Conservation (phyloP, 1,140 invertebrate genomes). For the Phthorimaea operculella region DNA sequence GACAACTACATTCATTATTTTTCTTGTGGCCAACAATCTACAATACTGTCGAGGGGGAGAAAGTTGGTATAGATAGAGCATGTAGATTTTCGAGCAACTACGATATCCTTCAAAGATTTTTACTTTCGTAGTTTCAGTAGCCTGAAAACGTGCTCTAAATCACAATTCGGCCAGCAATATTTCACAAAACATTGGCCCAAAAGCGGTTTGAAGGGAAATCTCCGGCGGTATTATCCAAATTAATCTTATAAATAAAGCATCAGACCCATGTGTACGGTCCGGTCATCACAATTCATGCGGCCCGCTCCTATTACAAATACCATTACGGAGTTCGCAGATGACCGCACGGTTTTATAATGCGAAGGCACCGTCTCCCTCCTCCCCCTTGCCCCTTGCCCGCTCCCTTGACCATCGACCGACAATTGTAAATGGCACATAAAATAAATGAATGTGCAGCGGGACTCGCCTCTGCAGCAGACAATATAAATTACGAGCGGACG, state of each 20-base stretch:
- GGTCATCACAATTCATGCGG: constrained; percentile 42
- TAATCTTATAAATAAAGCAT: constrained; percentile 57
- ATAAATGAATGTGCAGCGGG: constrained; percentile 69
- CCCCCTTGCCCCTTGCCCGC: constrained; percentile 43
- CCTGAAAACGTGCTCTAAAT: too few species aligned
- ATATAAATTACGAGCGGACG: constrained; percentile 70
- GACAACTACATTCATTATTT: neutral
- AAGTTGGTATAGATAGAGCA: too few species aligned
- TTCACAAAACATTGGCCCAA: neutral
- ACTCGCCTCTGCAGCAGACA: constrained; percentile 69
- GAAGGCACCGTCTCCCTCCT: constrained; percentile 46
- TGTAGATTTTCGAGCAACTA: too few species aligned
- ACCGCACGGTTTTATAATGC: constrained; percentile 69
- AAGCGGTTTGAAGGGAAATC: neutral
- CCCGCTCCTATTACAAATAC: constrained; percentile 57
- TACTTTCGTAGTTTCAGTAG: too few species aligned
- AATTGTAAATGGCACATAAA: constrained; percentile 71
- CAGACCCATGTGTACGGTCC: constrained; percentile 32
- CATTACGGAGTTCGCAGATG: constrained; percentile 65
- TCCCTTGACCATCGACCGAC: constrained; percentile 70
- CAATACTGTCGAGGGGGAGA: too few species aligned
- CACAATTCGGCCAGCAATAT: too few species aligned
- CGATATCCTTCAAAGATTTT: too few species aligned
- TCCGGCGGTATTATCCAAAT: constrained; percentile 22
- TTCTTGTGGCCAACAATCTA: neutral